A percentile compares a stretch with the other conserved stretches of the same genome.
Conservation (phyloP, 2,113 vertebrate species). For the Polypterus bichir region DNA sequence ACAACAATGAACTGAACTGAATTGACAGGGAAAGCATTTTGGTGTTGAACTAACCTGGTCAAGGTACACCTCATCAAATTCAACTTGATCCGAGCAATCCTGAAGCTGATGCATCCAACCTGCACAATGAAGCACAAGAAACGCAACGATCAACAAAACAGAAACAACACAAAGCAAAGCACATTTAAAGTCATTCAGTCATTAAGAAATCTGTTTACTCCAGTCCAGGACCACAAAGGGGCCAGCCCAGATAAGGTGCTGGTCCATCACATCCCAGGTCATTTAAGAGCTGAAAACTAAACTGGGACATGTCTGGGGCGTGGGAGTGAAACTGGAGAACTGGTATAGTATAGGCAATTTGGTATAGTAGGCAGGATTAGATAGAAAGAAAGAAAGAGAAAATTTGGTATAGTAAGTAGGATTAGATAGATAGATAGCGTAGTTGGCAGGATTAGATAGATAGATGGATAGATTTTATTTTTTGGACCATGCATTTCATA, state of each 20-base stretch:
- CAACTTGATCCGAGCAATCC: conserved; percentile 17
- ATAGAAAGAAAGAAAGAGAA: too few species aligned
- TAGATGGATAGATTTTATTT: conserved; percentile 3
- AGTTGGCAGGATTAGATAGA: not conserved
- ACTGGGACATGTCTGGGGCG: too few species aligned
- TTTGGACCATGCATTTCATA: conserved; percentile 13
- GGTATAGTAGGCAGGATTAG: too few species aligned
- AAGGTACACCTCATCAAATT: conserved; percentile 25
- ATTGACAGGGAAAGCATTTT: not conserved
- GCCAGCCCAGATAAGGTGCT: too few species aligned
- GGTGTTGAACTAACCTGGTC: conserved; percentile 22
- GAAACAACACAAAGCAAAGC: not conserved
- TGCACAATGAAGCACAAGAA: conserved; percentile 10
- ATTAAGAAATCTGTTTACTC: not conserved
- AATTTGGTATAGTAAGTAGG: not conserved
- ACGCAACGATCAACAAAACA: not conserved
- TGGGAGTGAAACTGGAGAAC: too few species aligned
- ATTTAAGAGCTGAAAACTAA: too few species aligned
- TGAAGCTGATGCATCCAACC: conserved; percentile 34
- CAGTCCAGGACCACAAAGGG: not conserved
- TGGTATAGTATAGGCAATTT: too few species aligned
- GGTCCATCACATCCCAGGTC: too few species aligned
- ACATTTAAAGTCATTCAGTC: not conserved
- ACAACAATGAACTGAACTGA: not conserved
- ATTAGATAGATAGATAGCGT: not conserved